Evolutionary conservation across 2,797 vertebrate genomes (phyloP).

Genomic region (Atherinosoma microstoma): DNA sequence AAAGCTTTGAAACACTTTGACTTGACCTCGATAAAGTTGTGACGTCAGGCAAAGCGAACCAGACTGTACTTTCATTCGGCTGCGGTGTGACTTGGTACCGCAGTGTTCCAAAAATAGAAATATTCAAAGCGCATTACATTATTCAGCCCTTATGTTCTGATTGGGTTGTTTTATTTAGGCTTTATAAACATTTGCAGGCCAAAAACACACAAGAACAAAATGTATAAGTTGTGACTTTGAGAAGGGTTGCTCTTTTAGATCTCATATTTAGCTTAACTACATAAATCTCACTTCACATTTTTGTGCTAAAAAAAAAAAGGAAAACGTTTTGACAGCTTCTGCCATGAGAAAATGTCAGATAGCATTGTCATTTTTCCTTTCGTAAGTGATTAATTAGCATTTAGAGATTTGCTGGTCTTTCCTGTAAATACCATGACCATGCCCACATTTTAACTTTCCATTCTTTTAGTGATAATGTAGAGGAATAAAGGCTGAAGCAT

Average conservation of each 20-base stretch:
- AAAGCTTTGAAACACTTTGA: not conserved
- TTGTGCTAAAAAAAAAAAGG: no score
- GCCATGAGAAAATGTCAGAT: no score
- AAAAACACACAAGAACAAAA: not conserved
- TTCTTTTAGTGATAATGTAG: no score
- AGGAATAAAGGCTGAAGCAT: no score
- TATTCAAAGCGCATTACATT: not conserved
- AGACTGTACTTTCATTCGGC: not conserved
- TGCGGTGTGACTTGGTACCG: not conserved
- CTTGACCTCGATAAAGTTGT: not conserved
- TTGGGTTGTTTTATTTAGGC: not conserved
- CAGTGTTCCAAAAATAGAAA: not conserved
- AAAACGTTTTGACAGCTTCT: no score
- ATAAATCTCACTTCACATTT: no score
- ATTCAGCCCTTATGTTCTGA: not conserved
- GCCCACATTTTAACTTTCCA: no score
- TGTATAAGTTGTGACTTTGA: not conserved
- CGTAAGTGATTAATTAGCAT: no score
- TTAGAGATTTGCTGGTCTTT: no score
- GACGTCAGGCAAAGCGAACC: not conserved
- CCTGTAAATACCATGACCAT: no score
- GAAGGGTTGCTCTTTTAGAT: not conserved
- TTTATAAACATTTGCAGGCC: not conserved
- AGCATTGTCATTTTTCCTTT: no score
- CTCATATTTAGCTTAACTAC: not conserved